These are phyloP conservation scores for Girardinichthys multiradiatus DNA, from an alignment of 2,113 vertebrate species.

Conservation along the genomic window DNA sequence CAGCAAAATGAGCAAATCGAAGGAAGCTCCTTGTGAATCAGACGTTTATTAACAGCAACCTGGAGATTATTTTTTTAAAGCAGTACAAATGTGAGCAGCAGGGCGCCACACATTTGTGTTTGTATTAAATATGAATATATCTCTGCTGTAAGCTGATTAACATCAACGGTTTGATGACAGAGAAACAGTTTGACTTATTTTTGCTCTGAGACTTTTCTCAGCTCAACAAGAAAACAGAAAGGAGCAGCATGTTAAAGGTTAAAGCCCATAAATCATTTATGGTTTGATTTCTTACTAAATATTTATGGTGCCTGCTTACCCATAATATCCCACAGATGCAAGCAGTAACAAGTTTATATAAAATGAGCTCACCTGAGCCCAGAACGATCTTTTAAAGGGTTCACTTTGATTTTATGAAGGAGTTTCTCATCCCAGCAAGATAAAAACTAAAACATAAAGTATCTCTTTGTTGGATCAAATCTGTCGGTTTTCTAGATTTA, in stretches of 20 bases:
- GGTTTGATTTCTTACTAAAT: not conserved
- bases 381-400: not conserved
- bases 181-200: slow-evolving; percentile 29
- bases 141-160: slow-evolving; percentile 25
- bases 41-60: too few species aligned
- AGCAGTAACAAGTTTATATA: not conserved
- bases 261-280: not conserved
- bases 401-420: not conserved
- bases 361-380: not conserved
- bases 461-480: not conserved
- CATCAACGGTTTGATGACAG: slow-evolving; percentile 30
- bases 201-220: slow-evolving; percentile 32
- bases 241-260: not conserved
- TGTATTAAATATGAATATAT: slow-evolving; percentile 53
- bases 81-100: slow-evolving; percentile 46
- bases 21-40: too few species aligned
- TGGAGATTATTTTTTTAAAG: slow-evolving; percentile 24
- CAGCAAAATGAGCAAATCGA: too few species aligned
- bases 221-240: slow-evolving; percentile 10
- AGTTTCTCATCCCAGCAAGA: too few species aligned
- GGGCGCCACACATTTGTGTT: slow-evolving; percentile 70
- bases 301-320: slow-evolving; percentile 3
- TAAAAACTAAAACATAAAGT: not conserved
- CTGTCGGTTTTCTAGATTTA: not conserved
- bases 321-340: not conserved